Conservation (phyloP, 2,797 vertebrate species). For the Micropoecilia bifurca region DNA sequence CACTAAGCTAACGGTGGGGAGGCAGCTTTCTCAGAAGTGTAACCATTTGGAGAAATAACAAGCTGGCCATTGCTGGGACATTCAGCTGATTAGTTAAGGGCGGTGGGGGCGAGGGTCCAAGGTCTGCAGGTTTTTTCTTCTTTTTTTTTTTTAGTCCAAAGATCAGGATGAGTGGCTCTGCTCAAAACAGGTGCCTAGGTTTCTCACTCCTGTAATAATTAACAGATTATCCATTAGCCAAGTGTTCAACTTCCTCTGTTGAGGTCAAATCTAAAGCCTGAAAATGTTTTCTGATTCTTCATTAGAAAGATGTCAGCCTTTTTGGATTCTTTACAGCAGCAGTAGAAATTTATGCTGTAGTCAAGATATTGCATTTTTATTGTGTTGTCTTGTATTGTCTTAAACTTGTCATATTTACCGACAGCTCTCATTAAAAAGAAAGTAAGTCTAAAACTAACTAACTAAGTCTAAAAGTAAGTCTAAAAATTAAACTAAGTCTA, state of each 20-base stretch:
- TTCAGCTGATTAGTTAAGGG: conserved; percentile 72
- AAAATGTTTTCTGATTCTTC: neutral
- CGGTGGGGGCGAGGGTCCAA: conserved; percentile 28
- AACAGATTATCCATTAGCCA: conserved; percentile 56
- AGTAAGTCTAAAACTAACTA: too few relatives aligned
- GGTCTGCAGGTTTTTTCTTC: conserved; percentile 31
- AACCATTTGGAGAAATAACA: conserved; percentile 64
- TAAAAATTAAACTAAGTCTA: too few relatives aligned
- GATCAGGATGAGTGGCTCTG: conserved; percentile 49
- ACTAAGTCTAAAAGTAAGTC: too few relatives aligned
- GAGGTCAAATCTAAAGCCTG: conserved; percentile 37
- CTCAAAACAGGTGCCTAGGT: conserved; percentile 17
- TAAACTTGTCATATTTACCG: neutral
- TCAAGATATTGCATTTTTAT: neutral
- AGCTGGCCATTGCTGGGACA: conserved; percentile 62
- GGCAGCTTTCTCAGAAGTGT: conserved; percentile 35
- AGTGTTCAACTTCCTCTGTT: conserved; percentile 31
- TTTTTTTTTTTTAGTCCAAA: conserved; percentile 41
- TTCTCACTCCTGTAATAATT: conserved; percentile 66
- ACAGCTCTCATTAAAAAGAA: neutral
- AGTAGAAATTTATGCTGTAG: neutral
- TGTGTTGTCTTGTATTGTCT: neutral
- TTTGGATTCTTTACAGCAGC: neutral
- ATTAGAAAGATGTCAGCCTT: too few relatives aligned
- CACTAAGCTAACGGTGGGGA: conserved; percentile 22